phyloP scores from a whole-genome alignment of 2,113 vertebrate genomes.

The Sinosuthora webbiana region DNA sequence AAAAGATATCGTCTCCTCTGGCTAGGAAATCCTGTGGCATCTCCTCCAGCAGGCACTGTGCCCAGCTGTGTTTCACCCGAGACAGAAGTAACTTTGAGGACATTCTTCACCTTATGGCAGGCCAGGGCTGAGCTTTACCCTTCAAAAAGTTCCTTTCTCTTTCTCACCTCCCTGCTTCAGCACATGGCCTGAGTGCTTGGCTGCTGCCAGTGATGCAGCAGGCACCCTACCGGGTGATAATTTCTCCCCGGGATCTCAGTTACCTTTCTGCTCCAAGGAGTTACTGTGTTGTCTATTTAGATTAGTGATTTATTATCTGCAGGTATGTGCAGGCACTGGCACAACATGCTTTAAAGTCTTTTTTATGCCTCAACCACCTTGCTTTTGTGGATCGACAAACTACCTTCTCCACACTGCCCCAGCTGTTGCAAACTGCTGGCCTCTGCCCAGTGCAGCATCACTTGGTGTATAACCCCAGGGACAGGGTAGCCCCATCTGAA shows the following conservation, averaged over 20 bases:
- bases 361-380: background rate
- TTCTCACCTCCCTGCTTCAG: background rate
- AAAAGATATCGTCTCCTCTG: background rate
- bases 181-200: fast-evolving
- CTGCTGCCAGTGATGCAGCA: background rate
- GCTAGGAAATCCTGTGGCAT: background rate
- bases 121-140: background rate
- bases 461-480: fast-evolving
- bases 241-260: background rate
- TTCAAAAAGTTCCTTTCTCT: background rate
- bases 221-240: background rate
- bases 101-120: background rate
- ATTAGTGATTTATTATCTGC: background rate
- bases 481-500: background rate
- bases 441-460: background rate
- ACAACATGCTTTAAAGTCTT: background rate
- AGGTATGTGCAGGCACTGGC: background rate
- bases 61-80: fast-evolving
- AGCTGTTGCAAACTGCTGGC: background rate
- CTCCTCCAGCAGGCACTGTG: background rate
- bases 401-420: fast-evolving
- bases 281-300: background rate
- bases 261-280: background rate
- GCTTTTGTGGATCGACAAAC: background rate
- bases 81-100: background rate